Base-by-base conservation (phyloP, 2,797 vertebrate species). In the Chelon labrosus region DNA sequence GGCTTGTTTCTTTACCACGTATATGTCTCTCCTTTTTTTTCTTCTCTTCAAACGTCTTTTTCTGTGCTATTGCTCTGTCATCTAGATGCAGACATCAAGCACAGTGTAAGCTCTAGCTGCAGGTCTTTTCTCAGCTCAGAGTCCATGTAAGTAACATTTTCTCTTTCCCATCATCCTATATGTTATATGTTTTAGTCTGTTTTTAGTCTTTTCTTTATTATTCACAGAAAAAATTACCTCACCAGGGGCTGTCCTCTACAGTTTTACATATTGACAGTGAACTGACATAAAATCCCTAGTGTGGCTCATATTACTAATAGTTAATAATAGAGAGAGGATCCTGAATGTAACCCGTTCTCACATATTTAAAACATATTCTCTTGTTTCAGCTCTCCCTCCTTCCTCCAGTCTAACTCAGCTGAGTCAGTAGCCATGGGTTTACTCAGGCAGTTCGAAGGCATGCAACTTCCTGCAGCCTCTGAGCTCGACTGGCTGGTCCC, bases 371-470 rank as follows among this genome's bases (percentile, higher is more conserved):
- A 63, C 25, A 7, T 54, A 2, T 65, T 70, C 0, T 64, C 5
- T 55, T 54, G 16, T 71, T 73, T 5, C 88, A 99, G 97, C 75
- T 95, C 95, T 64, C 94, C 96, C 38, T 94, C 94, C 79, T 95
- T 96, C 89, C 93, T 98, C 47, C 96, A 97, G 85, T 98, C 97
- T 4, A 99, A 97, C 78, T 99, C 98, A 0, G 98, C 98, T 0
- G 98, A 99, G 89, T 98, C 97, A 0, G 98, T 99, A 58, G 98
- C 98, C 58, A 98, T 99, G 98, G 98, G 98, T 69, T 94, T 99
- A 46, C 95, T 99, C 88, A 93, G 96, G 85, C 98, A 99, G 90
- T 99, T 99, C 80, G 97, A 99, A 70, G 98, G 98, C 70, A 98
- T 99, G 97, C 97, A 99, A 91, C 96, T 99, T 25, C 98, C 98